phyloP scores from a whole-genome alignment of 2,113 vertebrate genomes.

The Protomyctophum bolini region DNA sequence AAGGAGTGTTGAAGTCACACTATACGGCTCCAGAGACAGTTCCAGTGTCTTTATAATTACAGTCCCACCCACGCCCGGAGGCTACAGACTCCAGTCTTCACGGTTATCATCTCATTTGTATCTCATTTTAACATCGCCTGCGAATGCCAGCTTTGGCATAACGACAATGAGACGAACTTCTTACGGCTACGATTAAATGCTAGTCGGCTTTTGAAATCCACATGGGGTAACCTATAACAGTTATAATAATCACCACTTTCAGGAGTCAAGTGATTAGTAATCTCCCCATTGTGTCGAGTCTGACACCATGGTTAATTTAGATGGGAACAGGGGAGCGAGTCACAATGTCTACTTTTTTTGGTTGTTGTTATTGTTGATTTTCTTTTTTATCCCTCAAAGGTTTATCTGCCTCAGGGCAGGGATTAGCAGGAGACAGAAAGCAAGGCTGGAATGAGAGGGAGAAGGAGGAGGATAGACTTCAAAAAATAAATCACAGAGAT shows the following conservation, averaged over 20 bases:
- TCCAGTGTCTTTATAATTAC: constrained; percentile 45
- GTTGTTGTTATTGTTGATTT: neutral
- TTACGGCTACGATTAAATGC: constrained; percentile 52
- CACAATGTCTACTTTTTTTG: constrained; percentile 53
- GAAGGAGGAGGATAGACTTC: constrained; percentile 9
- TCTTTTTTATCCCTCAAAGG: constrained; percentile 32
- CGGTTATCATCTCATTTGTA: neutral
- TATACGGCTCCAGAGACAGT: neutral
- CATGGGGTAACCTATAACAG: constrained; percentile 39
- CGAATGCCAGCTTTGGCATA: neutral
- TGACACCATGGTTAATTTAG: constrained; percentile 44
- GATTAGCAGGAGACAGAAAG: neutral
- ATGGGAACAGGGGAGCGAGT: constrained; percentile 26
- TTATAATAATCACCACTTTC: constrained; percentile 47
- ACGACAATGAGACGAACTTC: constrained; percentile 1
- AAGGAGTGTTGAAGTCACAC: neutral
- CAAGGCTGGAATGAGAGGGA: constrained; percentile 5
- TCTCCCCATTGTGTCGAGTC: constrained; percentile 50
- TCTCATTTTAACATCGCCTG: constrained; percentile 2
- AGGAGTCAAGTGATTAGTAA: constrained; percentile 51
- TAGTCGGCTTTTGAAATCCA: constrained; percentile 52
- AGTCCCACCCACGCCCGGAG: constrained; percentile 34
- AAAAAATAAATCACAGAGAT: constrained; percentile 62
- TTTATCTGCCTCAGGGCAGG: constrained; percentile 33
- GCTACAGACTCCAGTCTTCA: constrained; percentile 1